Base-by-base conservation (phyloP, 2,888 invertebrate species). In the Paralinhomoeus sp. region DNA sequence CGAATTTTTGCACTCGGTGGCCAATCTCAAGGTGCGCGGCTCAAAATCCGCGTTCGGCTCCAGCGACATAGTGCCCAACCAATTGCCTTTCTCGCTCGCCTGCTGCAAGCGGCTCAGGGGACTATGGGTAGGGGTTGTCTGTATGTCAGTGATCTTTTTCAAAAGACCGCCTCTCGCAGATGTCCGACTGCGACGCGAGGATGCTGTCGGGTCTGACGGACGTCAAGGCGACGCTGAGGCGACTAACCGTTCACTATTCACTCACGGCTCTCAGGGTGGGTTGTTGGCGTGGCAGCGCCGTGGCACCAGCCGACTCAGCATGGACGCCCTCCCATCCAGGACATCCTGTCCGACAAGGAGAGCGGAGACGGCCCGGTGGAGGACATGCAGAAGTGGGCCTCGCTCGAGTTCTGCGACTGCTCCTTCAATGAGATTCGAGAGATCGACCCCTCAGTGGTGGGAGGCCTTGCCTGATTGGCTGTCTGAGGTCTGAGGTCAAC, bases 21-120 rank as follows among this genome's bases (percentile, higher is more conserved):
- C 72, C 21, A 70, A 71, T 22, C 63, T 83, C 15, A 71, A 70
- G 51, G 73, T 84, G 44, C 64, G 69, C 57, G 80, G 81, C 2
- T 74, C 72, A 53, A 67, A 70, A 24, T 70, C 73, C 45, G 71
- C 73, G 36, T 74, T 81, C 39, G 77, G 77, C 9, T 75, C 76
- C 1, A 87, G 85, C 61, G 84, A 81, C 61, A 77, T 91, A 47
- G 70, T 77, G 47, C 78, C 80, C 1, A 80, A 81, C 54, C 71
- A 75, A 35, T 68, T 89, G 24, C 68, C 70, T 27, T 80, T 82
- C 64, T 82, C 84, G 58, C 67, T 91, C 34, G 73, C 77, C 43
- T 74, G 77, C 24, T 89, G 89, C 62, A 85, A 83, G 60, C 69
- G 68, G 51, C 54, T 87, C n/a, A 71, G 73, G 45, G 58, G 58